Percentiles rank a stretch among this genome's conserved stretches.
These are phyloP conservation scores for Antigone vipio DNA, from an alignment of 2,113 vertebrate species.

Conservation along the genomic window DNA sequence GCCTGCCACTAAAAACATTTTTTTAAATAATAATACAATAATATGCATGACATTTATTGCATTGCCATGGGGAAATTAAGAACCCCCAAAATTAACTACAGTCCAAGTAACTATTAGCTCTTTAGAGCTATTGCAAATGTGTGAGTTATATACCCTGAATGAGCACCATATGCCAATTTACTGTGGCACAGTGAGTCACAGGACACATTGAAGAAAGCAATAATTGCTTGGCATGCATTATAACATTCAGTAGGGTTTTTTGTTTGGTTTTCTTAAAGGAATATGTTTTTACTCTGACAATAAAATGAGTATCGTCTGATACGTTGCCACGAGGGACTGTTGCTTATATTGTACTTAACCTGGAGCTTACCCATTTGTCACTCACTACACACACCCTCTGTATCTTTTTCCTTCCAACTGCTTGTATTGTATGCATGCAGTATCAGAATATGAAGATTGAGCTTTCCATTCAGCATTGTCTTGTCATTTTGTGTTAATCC, in stretches of 20 bases:
- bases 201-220: neutral
- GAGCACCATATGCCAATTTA: slow-evolving; percentile 31
- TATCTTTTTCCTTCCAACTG: neutral
- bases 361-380: neutral
- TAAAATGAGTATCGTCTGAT: neutral
- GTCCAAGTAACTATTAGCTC: slow-evolving; percentile 26
- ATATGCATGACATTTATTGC: slow-evolving; percentile 33
- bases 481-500: neutral
- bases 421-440: neutral
- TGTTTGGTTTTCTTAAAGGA: slow-evolving; percentile 39
- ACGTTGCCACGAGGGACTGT: neutral
- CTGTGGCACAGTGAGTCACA: slow-evolving; percentile 38
- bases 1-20: neutral
- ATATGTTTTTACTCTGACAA: neutral
- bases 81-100: neutral
- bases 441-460: neutral
- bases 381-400: neutral
- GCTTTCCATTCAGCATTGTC: neutral
- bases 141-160: slow-evolving; percentile 35
- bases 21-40: neutral
- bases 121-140: neutral
- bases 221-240: slow-evolving; percentile 30
- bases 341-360: slow-evolving; percentile 23
- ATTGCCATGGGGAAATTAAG: neutral
- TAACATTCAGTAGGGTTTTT: neutral